These are phyloP conservation scores for Strigamia transsilvanica DNA, from an alignment of 2,888 invertebrate species.

Conservation along the genomic window DNA sequence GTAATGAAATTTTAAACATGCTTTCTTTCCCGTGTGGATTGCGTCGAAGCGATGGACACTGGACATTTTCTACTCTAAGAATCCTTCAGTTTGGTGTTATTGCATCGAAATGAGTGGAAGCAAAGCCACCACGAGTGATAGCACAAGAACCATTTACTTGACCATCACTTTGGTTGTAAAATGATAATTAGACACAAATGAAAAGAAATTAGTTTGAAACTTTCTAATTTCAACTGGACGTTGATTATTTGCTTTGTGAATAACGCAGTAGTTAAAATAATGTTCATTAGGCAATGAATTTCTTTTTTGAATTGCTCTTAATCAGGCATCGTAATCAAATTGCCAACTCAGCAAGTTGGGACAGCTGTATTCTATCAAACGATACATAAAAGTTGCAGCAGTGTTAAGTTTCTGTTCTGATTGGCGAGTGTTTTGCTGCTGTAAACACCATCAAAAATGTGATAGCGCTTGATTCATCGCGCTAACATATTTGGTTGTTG, in stretches of 20 bases:
- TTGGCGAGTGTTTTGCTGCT: constrained; percentile 41
- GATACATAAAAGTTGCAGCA: constrained; percentile 28
- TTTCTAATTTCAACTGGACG: not conserved
- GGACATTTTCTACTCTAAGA: not conserved
- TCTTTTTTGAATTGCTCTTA: constrained; percentile 19
- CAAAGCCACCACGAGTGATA: constrained; percentile 1
- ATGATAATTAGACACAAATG: not conserved
- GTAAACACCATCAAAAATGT: constrained; percentile 28
- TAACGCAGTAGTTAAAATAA: constrained; percentile 18
- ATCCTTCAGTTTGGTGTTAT: not conserved
- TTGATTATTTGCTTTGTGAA: not conserved
- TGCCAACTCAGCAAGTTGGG: constrained; percentile 11
- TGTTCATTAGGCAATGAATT: constrained; percentile 1
- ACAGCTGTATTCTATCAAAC: constrained; percentile 31
- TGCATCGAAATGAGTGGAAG: constrained; percentile 1
- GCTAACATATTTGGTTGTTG: constrained; percentile 19
- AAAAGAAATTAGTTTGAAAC: not conserved
- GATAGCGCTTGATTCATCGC: constrained; percentile 33
- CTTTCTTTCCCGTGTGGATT: not conserved
- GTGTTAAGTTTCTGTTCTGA: constrained; percentile 22
- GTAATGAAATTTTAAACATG: not conserved
- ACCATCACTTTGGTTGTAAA: not conserved
- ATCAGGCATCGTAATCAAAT: constrained; percentile 10
- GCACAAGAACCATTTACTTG: not conserved
- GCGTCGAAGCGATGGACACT: not conserved